Evolutionary conservation across 2,888 invertebrate genomes (phyloP).

Genomic region (Ophonus ardosiacus): DNA sequence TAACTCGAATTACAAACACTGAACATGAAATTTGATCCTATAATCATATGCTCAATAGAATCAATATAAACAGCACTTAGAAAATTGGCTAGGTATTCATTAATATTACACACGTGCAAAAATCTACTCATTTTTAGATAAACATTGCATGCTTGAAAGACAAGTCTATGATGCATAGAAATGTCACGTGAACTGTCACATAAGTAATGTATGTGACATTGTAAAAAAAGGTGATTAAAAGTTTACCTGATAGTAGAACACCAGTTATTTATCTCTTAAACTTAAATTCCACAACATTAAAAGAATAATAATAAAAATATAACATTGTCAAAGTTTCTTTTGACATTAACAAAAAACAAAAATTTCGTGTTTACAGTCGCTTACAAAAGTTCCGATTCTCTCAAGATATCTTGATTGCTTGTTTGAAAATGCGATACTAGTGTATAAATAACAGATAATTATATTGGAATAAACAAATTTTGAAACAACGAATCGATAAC

Average conservation of each 20-base stretch:
- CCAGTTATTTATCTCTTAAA: constrained; percentile 6
- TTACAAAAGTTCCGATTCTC: constrained; percentile 11
- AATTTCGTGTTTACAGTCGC: constrained; percentile 34
- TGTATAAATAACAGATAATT: constrained; percentile 36
- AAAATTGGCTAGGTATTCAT: not conserved
- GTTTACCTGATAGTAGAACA: constrained; percentile 33
- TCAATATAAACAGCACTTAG: not conserved
- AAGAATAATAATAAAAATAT: not conserved
- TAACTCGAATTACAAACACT: not conserved
- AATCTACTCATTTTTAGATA: not conserved
- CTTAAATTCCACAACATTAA: constrained; percentile 14
- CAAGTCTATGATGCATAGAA: not conserved
- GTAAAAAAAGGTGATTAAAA: constrained; percentile 6
- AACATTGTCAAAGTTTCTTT: constrained; percentile 22
- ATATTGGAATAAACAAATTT: constrained; percentile 26
- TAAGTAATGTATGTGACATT: not conserved
- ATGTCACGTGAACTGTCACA: constrained; percentile 23
- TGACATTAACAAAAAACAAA: constrained; percentile 38
- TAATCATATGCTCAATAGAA: not conserved
- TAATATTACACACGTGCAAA: not conserved
- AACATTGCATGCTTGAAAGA: not conserved
- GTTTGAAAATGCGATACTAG: constrained; percentile 32
- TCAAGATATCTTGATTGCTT: constrained; percentile 28
- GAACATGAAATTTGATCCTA: not conserved
- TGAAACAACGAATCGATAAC: constrained; percentile 19